These are phyloP conservation scores for Liopterus haemorrhoidalis DNA, from an alignment of 2,888 invertebrate species.

Conservation along the genomic window DNA sequence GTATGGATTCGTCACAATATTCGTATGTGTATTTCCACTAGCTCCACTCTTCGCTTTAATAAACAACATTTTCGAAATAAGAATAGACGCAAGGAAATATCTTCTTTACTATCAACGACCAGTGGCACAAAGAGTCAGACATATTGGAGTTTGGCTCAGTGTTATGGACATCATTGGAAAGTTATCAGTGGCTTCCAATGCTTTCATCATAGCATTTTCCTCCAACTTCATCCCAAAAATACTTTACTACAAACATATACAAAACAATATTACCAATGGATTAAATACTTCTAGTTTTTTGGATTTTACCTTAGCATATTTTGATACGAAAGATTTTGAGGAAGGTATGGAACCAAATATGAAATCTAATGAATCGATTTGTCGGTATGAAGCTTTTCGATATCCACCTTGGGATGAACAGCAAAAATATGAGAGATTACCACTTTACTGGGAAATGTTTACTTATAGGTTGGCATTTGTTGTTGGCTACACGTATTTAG, in stretches of 20 bases:
- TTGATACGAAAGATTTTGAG: slow-evolving; percentile 58
- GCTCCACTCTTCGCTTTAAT: slow-evolving; percentile 76
- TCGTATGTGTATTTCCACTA: slow-evolving; percentile 79
- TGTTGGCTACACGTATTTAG: slow-evolving; percentile 73
- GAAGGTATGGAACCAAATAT: slow-evolving; percentile 39
- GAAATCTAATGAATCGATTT: no score
- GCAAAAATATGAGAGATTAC: slow-evolving; percentile 54
- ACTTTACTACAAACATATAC: slow-evolving; percentile 58
- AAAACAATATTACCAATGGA: slow-evolving; percentile 45
- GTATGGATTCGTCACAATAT: slow-evolving; percentile 80
- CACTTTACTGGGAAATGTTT: slow-evolving; percentile 68
- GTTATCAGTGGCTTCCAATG: slow-evolving; percentile 72
- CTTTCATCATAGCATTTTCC: slow-evolving; percentile 71
- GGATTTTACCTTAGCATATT: slow-evolving; percentile 60
- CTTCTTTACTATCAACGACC: slow-evolving; percentile 67
- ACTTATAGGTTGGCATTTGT: slow-evolving; percentile 69
- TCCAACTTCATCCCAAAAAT: slow-evolving; percentile 75
- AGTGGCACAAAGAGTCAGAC: slow-evolving; percentile 63
- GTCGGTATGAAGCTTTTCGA: slow-evolving; percentile 65
- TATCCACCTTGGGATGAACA: slow-evolving; percentile 47
- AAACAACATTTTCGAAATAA: slow-evolving; percentile 77
- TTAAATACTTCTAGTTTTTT: no score
- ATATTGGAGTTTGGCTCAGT: slow-evolving; percentile 74
- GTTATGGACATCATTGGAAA: slow-evolving; percentile 69
- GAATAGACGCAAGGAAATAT: slow-evolving; percentile 77